Conservation (phyloP, 1,140 invertebrate genomes). For the Lepidurus packardi region DNA sequence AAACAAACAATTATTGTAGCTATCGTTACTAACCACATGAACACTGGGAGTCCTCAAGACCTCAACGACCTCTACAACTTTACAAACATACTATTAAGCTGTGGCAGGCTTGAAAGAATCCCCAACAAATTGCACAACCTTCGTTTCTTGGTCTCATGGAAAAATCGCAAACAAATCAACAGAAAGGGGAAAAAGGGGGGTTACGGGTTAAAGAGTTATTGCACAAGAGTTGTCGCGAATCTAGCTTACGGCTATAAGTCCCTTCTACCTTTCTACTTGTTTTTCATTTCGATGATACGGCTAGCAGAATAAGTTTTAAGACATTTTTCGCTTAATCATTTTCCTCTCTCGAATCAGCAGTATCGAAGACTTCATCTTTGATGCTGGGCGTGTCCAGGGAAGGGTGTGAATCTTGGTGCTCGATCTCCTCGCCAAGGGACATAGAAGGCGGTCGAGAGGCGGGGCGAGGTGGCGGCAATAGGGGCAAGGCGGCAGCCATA, state of each 20-base stretch:
- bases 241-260: neutral
- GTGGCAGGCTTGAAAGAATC: conserved; percentile 17
- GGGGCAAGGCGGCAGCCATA: neutral
- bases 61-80: conserved; percentile 12
- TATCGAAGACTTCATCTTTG: neutral
- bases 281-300: neutral
- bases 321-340: neutral
- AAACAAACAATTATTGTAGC: neutral
- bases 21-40: neutral
- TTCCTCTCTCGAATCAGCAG: neutral
- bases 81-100: conserved; percentile 12
- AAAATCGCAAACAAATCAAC: neutral
- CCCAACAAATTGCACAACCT: neutral
- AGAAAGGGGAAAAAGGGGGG: neutral
- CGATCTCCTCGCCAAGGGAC: neutral
- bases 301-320: neutral
- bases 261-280: neutral
- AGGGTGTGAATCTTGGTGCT: neutral
- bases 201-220: neutral
- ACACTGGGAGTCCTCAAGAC: neutral
- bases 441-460: conserved; percentile 11
- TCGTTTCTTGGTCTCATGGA: conserved; percentile 10
- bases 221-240: neutral
- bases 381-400: neutral
- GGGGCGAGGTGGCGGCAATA: neutral